Evolutionary conservation across 2,888 invertebrate species (phyloP).

Genomic region (Phrixothrix hirtus): DNA sequence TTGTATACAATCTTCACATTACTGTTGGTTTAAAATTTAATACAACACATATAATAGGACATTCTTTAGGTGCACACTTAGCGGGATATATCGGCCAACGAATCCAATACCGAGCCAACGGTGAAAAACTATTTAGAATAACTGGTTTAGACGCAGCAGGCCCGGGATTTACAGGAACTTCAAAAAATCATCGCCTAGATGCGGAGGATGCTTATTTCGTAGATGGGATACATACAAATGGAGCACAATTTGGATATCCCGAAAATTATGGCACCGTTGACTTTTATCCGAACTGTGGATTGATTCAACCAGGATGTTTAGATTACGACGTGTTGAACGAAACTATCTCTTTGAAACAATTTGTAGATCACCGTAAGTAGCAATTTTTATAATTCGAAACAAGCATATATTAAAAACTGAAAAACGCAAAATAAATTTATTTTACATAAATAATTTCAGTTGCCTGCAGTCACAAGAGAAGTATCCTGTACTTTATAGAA

Average conservation of each 20-base stretch:
- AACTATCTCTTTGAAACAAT: constrained; percentile 9
- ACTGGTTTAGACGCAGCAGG: constrained; percentile 32
- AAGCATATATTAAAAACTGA: too few relatives aligned
- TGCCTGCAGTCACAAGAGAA: constrained; percentile 21
- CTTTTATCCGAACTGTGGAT: constrained; percentile 74
- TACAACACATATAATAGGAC: constrained; percentile 35
- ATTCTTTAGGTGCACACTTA: constrained; percentile 37
- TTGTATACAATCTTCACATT: constrained; percentile 11
- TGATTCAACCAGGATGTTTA: constrained; percentile 68
- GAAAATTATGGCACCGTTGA: constrained; percentile 70
- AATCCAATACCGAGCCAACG: constrained; percentile 16
- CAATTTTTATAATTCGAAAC: too few relatives aligned
- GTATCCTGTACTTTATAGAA: constrained; percentile 17
- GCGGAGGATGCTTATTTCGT: constrained; percentile 68
- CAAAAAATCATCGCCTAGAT: constrained; percentile 62
- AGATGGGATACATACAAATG: constrained; percentile 74
- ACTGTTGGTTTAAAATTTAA: constrained; percentile 10
- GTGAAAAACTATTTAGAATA: constrained; percentile 24
- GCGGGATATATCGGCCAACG: constrained; percentile 33
- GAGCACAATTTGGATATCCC: constrained; percentile 68
- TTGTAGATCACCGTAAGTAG: constrained; percentile 21
- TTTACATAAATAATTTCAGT: constrained; percentile 18
- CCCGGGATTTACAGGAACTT: constrained; percentile 28
- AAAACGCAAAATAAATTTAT: too few relatives aligned
- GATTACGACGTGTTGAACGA: constrained; percentile 13